A percentile compares a stretch with the other conserved stretches of the same genome.
These are phyloP conservation scores for Parauchenoglanis punctatus DNA, from an alignment of 2,797 vertebrate species.

Conservation along the genomic window DNA sequence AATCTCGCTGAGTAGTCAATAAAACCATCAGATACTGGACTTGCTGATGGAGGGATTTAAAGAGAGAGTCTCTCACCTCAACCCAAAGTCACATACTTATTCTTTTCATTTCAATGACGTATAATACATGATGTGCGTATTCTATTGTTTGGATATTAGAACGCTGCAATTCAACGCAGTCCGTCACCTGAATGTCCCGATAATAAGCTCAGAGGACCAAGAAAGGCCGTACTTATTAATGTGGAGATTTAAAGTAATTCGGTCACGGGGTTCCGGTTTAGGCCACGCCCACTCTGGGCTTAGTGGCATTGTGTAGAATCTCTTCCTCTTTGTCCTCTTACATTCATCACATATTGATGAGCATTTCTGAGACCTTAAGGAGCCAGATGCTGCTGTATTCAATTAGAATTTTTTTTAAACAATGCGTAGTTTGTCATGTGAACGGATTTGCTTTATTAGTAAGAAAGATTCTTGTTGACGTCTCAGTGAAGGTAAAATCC, in stretches of 20 bases:
- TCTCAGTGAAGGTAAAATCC: background rate
- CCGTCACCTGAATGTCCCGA: background rate
- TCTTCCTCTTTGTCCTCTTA: background rate
- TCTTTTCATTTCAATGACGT: background rate
- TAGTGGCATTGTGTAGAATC: background rate
- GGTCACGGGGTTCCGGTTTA: no score
- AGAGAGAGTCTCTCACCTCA: background rate
- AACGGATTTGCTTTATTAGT: background rate
- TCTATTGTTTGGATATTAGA: background rate
- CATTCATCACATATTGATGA: background rate
- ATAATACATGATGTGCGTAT: background rate
- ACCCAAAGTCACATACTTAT: background rate
- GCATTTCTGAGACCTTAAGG: background rate
- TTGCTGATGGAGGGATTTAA: background rate
- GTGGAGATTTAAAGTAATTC: background rate
- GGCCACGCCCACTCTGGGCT: no score
- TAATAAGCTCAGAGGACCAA: background rate
- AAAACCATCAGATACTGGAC: background rate
- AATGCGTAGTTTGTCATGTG: background rate
- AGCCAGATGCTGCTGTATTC: background rate
- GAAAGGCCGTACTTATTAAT: background rate
- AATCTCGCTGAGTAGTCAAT: background rate
- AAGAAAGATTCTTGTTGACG: background rate
- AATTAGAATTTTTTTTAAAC: background rate
- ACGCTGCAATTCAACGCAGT: background rate